phyloP scores from a whole-genome alignment of 2,113 vertebrate genomes.

The Protomyctophum bolini region DNA sequence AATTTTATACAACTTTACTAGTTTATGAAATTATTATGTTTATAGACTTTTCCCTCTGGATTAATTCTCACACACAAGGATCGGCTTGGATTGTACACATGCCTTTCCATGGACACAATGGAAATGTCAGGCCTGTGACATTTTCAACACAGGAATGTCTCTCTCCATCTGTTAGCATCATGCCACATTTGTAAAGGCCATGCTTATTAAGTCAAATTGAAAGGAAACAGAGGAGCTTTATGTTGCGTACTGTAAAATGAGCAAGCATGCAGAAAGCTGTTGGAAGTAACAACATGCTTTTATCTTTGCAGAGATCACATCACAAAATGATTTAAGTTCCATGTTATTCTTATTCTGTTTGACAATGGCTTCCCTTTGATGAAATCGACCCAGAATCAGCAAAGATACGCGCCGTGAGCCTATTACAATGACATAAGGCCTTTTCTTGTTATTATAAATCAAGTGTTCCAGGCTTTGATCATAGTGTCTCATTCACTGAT shows the following conservation, averaged over 20 bases:
- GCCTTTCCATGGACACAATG: too few relatives aligned
- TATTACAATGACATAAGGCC: neutral
- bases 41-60: too few relatives aligned
- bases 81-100: too few relatives aligned
- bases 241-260: too few relatives aligned
- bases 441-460: slow-evolving; percentile 13
- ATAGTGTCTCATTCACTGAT: too few relatives aligned
- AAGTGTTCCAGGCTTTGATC: slow-evolving; percentile 12
- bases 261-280: too few relatives aligned
- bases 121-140: neutral
- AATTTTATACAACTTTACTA: too few relatives aligned
- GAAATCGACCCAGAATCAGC: slow-evolving; percentile 28
- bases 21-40: too few relatives aligned
- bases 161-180: neutral
- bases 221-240: neutral
- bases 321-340: slow-evolving; percentile 10
- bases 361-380: slow-evolving; percentile 29
- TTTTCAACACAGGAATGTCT: neutral
- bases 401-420: neutral
- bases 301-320: neutral
- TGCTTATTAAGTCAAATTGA: neutral
- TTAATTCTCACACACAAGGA: too few relatives aligned
- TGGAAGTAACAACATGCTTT: neutral
- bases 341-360: neutral
- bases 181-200: neutral